Conservation (phyloP, 2,888 invertebrate species). For the Tribolium freemani region DNA sequence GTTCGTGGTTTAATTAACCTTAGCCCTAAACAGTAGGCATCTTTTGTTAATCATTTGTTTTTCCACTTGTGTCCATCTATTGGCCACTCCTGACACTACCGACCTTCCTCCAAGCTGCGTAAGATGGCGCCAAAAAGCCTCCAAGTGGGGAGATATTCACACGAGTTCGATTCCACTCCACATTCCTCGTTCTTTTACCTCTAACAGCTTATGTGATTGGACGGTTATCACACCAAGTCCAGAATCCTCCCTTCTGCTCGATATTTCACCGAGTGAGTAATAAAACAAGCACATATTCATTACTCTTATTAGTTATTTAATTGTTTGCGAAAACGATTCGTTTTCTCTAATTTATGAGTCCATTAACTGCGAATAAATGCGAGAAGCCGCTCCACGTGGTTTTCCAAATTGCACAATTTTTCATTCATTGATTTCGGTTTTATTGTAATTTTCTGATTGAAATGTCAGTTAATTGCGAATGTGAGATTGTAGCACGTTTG, state of each 20-base stretch:
- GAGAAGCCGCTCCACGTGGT: not conserved
- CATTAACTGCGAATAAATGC: not conserved
- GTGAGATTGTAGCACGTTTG: not conserved
- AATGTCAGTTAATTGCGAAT: not conserved
- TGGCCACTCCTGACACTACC: not conserved
- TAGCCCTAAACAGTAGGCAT: too few relatives aligned
- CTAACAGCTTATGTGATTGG: not conserved
- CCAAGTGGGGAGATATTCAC: not conserved
- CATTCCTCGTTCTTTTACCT: constrained; percentile 1
- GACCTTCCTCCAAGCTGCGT: not conserved
- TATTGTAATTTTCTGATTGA: not conserved
- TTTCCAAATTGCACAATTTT: not conserved
- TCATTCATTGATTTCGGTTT: too few relatives aligned
- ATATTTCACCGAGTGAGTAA: not conserved
- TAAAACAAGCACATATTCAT: not conserved
- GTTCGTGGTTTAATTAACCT: too few relatives aligned
- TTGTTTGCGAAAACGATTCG: not conserved
- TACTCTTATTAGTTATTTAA: not conserved
- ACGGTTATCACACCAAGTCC: not conserved
- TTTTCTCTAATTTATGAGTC: not conserved
- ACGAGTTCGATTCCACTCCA: constrained; percentile 10
- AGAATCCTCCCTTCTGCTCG: not conserved
- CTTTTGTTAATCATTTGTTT: not conserved
- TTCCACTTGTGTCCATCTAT: not conserved
- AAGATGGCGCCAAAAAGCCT: not conserved